Evolutionary conservation across 2,113 vertebrate genomes (phyloP).

Genomic region (Pterophyllum scalare): DNA sequence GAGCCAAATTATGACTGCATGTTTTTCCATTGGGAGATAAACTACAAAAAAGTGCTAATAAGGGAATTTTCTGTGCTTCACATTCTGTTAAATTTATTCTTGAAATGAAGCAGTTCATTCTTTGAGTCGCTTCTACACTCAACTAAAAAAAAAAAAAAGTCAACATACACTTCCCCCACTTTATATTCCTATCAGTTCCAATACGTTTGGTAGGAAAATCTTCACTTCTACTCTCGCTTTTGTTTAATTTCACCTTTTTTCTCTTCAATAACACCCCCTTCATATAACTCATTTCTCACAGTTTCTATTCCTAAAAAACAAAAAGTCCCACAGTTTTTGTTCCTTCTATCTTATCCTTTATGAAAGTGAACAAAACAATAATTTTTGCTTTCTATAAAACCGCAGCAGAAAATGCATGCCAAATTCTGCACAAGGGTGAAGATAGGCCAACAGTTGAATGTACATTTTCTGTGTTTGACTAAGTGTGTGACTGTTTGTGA

Average conservation of each 20-base stretch:
- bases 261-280: not conserved
- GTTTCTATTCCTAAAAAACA: constrained; percentile 59
- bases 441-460: not conserved
- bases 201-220: not conserved
- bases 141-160: not conserved
- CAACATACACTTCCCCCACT: not conserved
- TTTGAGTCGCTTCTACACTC: not conserved
- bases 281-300: not conserved
- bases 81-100: not conserved
- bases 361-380: constrained; percentile 7
- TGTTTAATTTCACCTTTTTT: not conserved
- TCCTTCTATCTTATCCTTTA: not conserved
- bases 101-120: not conserved
- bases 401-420: constrained; percentile 9
- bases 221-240: not conserved
- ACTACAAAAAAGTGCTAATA: not conserved
- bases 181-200: not conserved
- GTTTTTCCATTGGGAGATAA: not conserved
- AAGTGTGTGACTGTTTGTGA: not conserved
- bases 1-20: not conserved
- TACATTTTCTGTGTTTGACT: not conserved
- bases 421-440: not conserved
- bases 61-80: not conserved
- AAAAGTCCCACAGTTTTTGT: constrained; percentile 46
- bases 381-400: not conserved